Base-by-base conservation (phyloP, 2,888 invertebrate species). In the Rotaria sp. region DNA sequence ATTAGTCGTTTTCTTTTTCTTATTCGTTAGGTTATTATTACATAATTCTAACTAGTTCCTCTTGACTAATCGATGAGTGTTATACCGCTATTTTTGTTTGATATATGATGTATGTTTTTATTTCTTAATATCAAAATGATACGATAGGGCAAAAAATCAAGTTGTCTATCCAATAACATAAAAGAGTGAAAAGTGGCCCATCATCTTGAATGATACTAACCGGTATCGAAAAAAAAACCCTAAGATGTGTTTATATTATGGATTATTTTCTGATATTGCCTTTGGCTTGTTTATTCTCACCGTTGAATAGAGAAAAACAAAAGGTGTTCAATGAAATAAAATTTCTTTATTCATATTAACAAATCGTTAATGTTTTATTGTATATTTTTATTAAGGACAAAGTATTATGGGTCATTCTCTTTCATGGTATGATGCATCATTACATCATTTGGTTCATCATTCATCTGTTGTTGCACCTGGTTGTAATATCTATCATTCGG, bases 21-120 rank as follows among this genome's bases (percentile, higher is more conserved):
- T 67, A 35, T 35, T 67, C 67, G 35, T 38, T 67, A 67, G 67
- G 67, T 67, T 35, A 67, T 67, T 21, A 21, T 67, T 67, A 67
- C 67, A 67, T 67, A 35, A 67, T 67, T 7, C 67, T 21, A 67
- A 21, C 67, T 67, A 67, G 67, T 67, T 67, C 35, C 67, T 67
- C 67, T 67, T 67, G 35, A 67, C 67, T 67, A 67, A 67, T 67
- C 67, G 67, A 67, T 67, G 35, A 67, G 67, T 67, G 67, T 67
- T n/a, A 35, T 67, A 67, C 67, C 67, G 67, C 67, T 67, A 30
- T 38, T 35, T n/a, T 67, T 67, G 67, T 67, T 67, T 67, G 67
- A 67, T 67, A 59, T 59, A 67, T 67, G 11, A 35, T 67, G 67
- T 35, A 67, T 67, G 67, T 67, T 67, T 67, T 67, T 67, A 21